Conservation (phyloP, 2,113 vertebrate genomes). For the Oriolus oriolus region DNA sequence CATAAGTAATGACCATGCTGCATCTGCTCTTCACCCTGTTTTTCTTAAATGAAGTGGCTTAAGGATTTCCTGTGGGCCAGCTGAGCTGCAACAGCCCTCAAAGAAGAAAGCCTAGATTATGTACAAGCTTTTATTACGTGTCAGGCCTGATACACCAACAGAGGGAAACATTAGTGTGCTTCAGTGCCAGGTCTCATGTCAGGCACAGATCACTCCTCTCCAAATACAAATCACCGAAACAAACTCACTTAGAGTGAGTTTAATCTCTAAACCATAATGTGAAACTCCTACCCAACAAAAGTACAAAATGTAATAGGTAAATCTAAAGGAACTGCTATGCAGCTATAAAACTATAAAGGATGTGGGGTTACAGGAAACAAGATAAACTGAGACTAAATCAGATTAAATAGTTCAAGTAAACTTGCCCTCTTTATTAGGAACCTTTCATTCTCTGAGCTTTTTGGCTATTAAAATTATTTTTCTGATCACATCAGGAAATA, state of each 20-base stretch:
- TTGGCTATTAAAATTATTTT: not conserved
- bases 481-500: not conserved
- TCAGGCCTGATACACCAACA: not conserved
- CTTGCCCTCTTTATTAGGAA: not conserved
- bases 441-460: not conserved
- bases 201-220: not conserved
- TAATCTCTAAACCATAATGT: not conserved
- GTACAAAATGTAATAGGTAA: not conserved
- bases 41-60: not conserved
- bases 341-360: not conserved
- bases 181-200: not conserved
- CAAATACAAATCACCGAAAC: not conserved
- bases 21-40: not conserved
- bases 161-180: not conserved
- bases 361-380: fast-evolving
- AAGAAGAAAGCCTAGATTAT: not conserved
- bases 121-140: not conserved
- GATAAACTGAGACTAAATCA: not conserved
- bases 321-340: not conserved
- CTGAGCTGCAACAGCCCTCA: not conserved
- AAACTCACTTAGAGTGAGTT: not conserved
- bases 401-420: not conserved
- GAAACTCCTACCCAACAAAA: not conserved
- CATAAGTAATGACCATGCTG: not conserved
- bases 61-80: not conserved